Conservation (phyloP, 2,113 vertebrate genomes). For the Megaceryle torquata region DNA sequence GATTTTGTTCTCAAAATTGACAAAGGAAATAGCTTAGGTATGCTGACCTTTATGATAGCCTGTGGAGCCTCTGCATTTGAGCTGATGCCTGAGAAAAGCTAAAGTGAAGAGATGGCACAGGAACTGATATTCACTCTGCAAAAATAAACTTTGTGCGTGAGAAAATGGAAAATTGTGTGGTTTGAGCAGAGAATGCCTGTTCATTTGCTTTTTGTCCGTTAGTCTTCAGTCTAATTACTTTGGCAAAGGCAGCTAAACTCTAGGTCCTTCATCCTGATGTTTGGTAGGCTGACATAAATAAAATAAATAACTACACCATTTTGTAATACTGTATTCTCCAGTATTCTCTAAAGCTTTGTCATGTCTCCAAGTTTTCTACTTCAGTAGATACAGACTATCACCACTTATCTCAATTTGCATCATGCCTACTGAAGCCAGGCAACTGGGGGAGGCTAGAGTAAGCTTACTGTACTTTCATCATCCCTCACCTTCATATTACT, state of each 20-base stretch:
- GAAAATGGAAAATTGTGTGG: neutral
- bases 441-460: fast-evolving
- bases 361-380: neutral
- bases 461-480: neutral
- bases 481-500: neutral
- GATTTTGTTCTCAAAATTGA: neutral
- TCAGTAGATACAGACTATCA: neutral
- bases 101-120: neutral
- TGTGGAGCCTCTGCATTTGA: neutral
- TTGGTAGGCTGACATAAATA: neutral
- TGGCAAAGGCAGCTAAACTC: neutral
- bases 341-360: neutral
- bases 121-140: neutral
- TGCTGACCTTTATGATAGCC: neutral
- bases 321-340: neutral
- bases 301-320: neutral
- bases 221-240: neutral
- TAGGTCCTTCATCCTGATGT: neutral
- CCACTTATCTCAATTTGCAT: neutral
- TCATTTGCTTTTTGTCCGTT: neutral
- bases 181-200: neutral
- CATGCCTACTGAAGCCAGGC: neutral
- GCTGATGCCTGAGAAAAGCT: neutral
- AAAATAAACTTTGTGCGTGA: neutral
- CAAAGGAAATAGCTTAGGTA: neutral